Conservation (phyloP, 2,113 vertebrate species). For the Passer montanus region DNA sequence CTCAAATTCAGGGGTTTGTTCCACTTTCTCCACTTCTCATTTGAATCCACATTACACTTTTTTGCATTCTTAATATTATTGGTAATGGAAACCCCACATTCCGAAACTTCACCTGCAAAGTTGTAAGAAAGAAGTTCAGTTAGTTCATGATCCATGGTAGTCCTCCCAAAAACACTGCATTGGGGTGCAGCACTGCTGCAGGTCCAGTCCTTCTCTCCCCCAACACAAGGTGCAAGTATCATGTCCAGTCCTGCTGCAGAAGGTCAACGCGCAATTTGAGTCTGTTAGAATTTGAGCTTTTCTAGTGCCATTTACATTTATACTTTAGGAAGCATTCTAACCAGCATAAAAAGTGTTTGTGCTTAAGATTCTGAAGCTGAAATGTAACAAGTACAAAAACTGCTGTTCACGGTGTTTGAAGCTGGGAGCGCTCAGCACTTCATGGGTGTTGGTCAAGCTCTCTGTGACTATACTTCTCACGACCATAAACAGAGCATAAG, state of each 20-base stretch:
- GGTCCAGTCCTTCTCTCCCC: not conserved
- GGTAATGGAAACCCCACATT: not conserved
- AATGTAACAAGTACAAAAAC: not conserved
- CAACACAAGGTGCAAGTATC: not conserved
- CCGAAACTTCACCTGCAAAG: not conserved
- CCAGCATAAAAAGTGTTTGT: not conserved
- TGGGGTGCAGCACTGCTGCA: not conserved
- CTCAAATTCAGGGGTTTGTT: not conserved
- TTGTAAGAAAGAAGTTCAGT: not conserved
- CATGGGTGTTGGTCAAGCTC: not conserved
- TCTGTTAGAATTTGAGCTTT: not conserved
- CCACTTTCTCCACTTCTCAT: not conserved
- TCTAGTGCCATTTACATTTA: not conserved
- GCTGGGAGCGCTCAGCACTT: not conserved
- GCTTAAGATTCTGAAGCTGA: not conserved
- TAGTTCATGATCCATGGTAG: accelerated
- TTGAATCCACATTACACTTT: not conserved
- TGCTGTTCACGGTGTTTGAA: not conserved
- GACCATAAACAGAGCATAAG: not conserved
- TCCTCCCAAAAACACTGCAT: not conserved
- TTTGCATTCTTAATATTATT: not conserved
- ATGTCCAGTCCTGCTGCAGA: not conserved
- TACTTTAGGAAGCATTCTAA: not conserved
- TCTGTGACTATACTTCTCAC: not conserved
- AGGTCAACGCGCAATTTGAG: not conserved